Evolutionary conservation across 2,797 vertebrate genomes (phyloP).

Genomic region (Arnoldichthys spilopterus): DNA sequence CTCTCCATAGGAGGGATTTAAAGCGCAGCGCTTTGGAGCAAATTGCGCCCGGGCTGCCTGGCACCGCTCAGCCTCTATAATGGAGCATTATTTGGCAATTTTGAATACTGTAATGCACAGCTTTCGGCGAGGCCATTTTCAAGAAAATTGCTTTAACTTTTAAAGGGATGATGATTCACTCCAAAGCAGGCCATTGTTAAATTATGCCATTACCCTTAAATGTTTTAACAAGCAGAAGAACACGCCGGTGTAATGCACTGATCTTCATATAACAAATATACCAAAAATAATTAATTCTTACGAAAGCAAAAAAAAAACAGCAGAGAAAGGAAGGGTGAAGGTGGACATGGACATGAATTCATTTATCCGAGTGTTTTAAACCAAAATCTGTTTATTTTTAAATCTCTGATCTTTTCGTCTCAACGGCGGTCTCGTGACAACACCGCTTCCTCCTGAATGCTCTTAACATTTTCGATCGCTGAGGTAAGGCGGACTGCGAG

Average conservation of each 20-base stretch:
- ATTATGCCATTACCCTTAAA: constrained; percentile 90
- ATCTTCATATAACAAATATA: constrained; percentile 78
- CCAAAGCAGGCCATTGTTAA: constrained; percentile 93
- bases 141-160: constrained; percentile 99
- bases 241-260: constrained; percentile 85
- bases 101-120: constrained; percentile 98
- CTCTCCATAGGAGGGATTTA: constrained; percentile 93
- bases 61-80: constrained; percentile 96
- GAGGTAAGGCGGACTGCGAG: not conserved
- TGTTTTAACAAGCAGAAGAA: constrained; percentile 92
- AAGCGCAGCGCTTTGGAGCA: constrained; percentile 91
- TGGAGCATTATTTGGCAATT: constrained; percentile 98
- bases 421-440: not conserved
- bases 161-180: constrained; percentile 94
- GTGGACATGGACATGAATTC: not conserved
- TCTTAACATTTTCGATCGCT: constrained; percentile 2
- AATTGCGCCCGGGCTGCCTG: constrained; percentile 98
- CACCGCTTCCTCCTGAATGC: not conserved
- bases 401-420: no score
- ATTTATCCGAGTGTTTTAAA: constrained; percentile 2
- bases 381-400: not conserved
- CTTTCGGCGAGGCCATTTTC: constrained; percentile 91
- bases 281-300: constrained; percentile 27
- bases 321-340: not conserved
- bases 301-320: not conserved